phyloP scores from a whole-genome alignment of 1,140 invertebrate species.

The Tetramorium alpestre region DNA sequence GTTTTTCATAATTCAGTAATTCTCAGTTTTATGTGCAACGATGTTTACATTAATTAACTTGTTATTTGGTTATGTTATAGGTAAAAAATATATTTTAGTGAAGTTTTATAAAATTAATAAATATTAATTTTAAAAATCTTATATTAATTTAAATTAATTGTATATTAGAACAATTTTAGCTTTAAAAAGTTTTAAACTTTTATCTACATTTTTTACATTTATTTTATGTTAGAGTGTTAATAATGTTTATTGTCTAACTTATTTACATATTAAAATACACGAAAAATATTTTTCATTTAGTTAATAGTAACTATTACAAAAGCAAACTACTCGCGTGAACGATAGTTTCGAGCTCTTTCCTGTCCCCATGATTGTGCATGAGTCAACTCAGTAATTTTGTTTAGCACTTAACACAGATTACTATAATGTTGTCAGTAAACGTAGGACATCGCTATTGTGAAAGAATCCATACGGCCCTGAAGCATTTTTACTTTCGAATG shows the following conservation, averaged over 20 bases:
- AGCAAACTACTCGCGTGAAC: conserved; percentile 10
- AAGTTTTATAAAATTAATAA: not conserved
- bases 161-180: not conserved
- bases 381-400: conserved; percentile 25
- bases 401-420: conserved; percentile 42
- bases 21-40: not conserved
- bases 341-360: not conserved
- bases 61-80: not conserved
- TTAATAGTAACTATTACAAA: conserved; percentile 10
- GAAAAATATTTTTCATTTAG: not conserved
- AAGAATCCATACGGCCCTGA: conserved; percentile 65
- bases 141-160: not conserved
- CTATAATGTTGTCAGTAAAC: conserved; percentile 59
- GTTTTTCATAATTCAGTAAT: not conserved
- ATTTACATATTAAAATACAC: not conserved
- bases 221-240: not conserved
- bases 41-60: not conserved
- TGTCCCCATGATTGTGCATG: not conserved
- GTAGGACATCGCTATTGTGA: conserved; percentile 1
- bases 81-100: not conserved
- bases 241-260: conserved; percentile 2
- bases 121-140: not conserved
- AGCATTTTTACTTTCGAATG: conserved; percentile 72
- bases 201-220: not conserved
- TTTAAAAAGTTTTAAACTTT: not conserved